These are phyloP conservation scores for Ochotona princeps DNA, from an alignment of 2,113 vertebrate genomes.

Conservation along the genomic window DNA sequence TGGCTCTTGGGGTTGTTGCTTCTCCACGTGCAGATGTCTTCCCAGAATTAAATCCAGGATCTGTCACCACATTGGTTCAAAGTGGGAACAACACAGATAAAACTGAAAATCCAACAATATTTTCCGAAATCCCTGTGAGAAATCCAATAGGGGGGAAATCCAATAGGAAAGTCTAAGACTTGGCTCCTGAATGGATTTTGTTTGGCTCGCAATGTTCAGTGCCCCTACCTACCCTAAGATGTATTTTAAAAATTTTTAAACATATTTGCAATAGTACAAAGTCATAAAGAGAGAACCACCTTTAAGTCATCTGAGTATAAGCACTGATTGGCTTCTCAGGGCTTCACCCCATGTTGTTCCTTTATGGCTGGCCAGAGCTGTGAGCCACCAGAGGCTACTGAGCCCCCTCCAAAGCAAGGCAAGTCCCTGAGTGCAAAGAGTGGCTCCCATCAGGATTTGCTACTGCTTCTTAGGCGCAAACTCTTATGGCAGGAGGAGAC, in stretches of 20 bases:
- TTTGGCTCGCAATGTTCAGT: not conserved
- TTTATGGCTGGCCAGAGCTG: not conserved
- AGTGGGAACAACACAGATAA: constrained; percentile 57
- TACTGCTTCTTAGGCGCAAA: constrained; percentile 14
- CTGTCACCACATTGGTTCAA: constrained; percentile 63
- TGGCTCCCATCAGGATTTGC: not conserved
- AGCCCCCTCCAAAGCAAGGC: not conserved
- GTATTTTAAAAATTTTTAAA: constrained; percentile 20
- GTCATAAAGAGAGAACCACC: constrained; percentile 30
- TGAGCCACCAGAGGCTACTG: not conserved
- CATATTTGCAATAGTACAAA: constrained; percentile 30
- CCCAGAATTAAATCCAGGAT: constrained; percentile 53
- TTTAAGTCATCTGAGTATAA: not conserved
- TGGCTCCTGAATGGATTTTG: constrained; percentile 48
- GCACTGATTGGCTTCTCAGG: not conserved
- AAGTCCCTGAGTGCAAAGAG: constrained; percentile 9
- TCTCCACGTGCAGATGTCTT: not conserved
- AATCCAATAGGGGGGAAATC: constrained; percentile 47
- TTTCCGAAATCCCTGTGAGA: constrained; percentile 63
- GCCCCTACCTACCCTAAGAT: constrained; percentile 14
- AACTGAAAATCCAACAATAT: constrained; percentile 48
- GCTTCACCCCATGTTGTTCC: not conserved
- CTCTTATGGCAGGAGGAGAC: not conserved
- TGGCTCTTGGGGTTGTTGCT: not conserved
- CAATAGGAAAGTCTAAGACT: constrained; percentile 47